Conservation (phyloP, 2,113 vertebrate genomes). For the Rhagologus leucostigma region DNA sequence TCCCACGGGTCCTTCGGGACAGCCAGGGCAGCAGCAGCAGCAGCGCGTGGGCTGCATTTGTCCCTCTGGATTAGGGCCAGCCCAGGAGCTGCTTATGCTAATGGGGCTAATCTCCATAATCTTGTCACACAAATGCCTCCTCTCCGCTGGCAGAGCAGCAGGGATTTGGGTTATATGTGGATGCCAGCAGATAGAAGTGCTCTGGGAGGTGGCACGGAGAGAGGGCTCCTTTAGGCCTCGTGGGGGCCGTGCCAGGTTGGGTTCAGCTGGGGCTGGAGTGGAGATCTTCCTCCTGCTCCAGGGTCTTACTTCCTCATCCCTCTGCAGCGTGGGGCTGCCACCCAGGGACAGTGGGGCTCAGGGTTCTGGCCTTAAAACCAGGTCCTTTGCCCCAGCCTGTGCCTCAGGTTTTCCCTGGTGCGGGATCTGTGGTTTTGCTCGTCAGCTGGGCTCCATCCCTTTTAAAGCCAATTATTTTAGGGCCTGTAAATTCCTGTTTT, state of each 20-base stretch:
- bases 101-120: slow-evolving; percentile 16
- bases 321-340: fast-evolving
- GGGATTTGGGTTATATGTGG: background rate
- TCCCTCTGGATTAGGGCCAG: slow-evolving; percentile 45
- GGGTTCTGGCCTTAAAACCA: background rate
- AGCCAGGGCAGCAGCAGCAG: background rate
- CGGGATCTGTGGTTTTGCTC: background rate
- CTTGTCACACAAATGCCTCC: background rate
- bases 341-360: fast-evolving
- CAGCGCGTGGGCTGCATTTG: background rate
- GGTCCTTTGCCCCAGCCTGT: background rate
- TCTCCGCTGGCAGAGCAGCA: background rate
- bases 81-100: slow-evolving; percentile 15
- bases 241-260: background rate
- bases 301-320: fast-evolving
- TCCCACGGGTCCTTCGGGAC: background rate
- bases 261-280: background rate
- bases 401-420: background rate
- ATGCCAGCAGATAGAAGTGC: background rate
- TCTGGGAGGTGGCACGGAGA: background rate
- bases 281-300: background rate
- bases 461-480: background rate
- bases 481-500: background rate
- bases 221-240: background rate
- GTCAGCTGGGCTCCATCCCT: background rate